Percentiles rank a stretch among this genome's conserved stretches.
phyloP scores from a whole-genome alignment of 2,797 vertebrate species.

The Bovichtus variegatus region DNA sequence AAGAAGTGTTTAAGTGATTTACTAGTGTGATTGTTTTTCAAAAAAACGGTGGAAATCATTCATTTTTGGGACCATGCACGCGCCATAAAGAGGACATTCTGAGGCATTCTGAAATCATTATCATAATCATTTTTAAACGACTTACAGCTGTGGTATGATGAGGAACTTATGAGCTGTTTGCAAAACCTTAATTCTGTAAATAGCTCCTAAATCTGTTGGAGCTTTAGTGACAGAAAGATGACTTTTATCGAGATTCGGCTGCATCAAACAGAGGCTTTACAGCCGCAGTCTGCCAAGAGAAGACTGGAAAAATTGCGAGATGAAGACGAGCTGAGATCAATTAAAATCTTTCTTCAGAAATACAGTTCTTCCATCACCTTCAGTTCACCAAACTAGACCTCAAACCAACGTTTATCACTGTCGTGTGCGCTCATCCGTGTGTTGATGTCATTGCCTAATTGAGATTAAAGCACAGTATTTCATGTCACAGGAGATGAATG shows the following conservation, averaged over 20 bases:
- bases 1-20: slow-evolving; percentile 34
- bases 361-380: slow-evolving; percentile 1
- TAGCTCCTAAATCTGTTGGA: not conserved
- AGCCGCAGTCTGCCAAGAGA: not conserved
- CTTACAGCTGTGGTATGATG: slow-evolving; percentile 7
- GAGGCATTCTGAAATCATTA: slow-evolving; percentile 10
- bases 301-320: not conserved
- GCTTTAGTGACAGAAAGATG: slow-evolving; percentile 6
- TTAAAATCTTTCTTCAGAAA: not conserved
- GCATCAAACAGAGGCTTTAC: slow-evolving; percentile 3
- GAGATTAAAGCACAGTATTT: slow-evolving; percentile 58
- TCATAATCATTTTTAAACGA: slow-evolving; percentile 7
- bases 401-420: not conserved
- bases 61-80: slow-evolving; percentile 3
- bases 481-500: slow-evolving; percentile 52
- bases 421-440: not conserved
- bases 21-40: not conserved
- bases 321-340: slow-evolving; percentile 14
- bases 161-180: not conserved
- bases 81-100: not conserved
- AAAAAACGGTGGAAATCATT: not conserved
- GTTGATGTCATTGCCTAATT: slow-evolving; percentile 47
- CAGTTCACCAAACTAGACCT: not conserved
- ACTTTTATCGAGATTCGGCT: slow-evolving; percentile 1
- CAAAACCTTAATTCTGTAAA: slow-evolving; percentile 1